Evolutionary conservation across 2,113 vertebrate species (phyloP).

Genomic region (Falcunculus frontatus): DNA sequence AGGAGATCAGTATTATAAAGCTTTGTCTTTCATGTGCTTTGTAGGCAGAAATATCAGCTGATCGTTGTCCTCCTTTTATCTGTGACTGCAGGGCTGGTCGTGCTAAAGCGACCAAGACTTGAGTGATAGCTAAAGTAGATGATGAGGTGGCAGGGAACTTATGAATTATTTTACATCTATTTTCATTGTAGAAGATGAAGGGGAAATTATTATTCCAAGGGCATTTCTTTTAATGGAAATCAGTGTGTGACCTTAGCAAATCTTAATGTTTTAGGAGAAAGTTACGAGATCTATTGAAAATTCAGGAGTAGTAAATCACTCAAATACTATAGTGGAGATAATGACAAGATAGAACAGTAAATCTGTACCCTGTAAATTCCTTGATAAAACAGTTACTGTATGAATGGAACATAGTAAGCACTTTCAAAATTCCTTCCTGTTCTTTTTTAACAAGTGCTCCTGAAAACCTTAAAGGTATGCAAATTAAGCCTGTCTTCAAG

Average conservation of each 20-base stretch:
- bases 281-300: background rate
- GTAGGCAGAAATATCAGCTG: constrained; percentile 25
- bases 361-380: background rate
- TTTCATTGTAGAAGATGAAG: constrained; percentile 24
- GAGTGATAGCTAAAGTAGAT: background rate
- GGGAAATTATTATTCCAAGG: constrained; percentile 44
- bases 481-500: constrained; percentile 31
- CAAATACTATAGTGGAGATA: background rate
- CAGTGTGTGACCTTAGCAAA: constrained; percentile 1
- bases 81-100: background rate
- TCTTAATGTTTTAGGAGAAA: constrained; percentile 26
- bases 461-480: constrained; percentile 41
- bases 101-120: background rate
- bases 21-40: background rate
- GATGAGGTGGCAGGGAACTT: constrained; percentile 7
- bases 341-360: background rate
- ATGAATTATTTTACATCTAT: constrained; percentile 54
- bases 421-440: background rate
- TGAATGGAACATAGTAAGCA: background rate
- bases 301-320: background rate
- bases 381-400: background rate
- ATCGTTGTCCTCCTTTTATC: constrained; percentile 1
- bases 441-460: background rate
- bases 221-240: constrained; percentile 47
- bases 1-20: background rate